These are phyloP conservation scores for Sarcophaga variegata DNA, from an alignment of 2,888 invertebrate species.

Conservation along the genomic window DNA sequence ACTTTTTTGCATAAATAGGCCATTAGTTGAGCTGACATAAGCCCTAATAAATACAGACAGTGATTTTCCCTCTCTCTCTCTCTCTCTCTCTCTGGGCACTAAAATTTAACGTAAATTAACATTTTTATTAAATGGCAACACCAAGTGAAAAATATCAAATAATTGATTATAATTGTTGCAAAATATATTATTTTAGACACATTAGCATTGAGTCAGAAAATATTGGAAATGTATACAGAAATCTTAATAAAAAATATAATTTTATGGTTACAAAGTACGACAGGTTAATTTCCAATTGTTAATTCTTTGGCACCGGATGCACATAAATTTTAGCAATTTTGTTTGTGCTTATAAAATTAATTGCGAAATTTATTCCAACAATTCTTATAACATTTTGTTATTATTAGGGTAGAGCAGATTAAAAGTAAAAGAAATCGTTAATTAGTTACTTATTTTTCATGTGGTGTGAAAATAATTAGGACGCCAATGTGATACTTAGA, in stretches of 20 bases:
- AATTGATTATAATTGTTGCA: slow-evolving; percentile 49
- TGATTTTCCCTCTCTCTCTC: neutral
- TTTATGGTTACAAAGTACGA: neutral
- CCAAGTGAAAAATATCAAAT: slow-evolving; percentile 18
- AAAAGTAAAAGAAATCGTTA: no score
- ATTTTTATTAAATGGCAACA: slow-evolving; percentile 21
- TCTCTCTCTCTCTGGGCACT: neutral
- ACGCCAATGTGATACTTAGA: no score
- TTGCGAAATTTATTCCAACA: neutral
- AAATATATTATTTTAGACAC: slow-evolving; percentile 15
- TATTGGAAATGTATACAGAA: neutral
- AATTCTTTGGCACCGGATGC: slow-evolving; percentile 14
- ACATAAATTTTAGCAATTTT: neutral
- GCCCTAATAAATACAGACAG: slow-evolving; percentile 31
- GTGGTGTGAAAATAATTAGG: no score
- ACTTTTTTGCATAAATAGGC: slow-evolving; percentile 26
- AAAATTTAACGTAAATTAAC: slow-evolving; percentile 13
- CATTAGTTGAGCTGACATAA: slow-evolving; percentile 48
- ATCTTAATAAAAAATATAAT: neutral
- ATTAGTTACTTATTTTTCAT: no score
- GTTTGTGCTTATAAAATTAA: neutral
- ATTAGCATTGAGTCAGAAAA: neutral
- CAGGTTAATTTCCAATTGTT: slow-evolving; percentile 5
- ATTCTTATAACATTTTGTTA: no score
- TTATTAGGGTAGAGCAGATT: no score